A percentile compares a stretch with the other conserved stretches of the same genome.
Conservation (phyloP, 2,113 vertebrate species). For the Poeciliopsis retropinna region DNA sequence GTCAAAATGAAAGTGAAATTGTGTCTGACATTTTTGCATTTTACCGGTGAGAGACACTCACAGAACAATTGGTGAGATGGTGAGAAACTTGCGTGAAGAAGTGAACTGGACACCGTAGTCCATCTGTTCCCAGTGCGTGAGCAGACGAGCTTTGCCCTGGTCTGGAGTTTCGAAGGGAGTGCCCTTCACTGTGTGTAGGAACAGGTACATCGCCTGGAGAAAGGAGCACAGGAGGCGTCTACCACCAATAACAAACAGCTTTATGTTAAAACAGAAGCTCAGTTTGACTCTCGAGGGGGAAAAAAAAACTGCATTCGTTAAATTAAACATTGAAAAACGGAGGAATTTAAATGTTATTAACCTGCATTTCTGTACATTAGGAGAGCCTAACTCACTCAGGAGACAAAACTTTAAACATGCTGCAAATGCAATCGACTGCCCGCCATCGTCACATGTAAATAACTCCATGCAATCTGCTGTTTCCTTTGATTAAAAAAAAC, state of each 20-base stretch:
- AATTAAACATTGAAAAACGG: no score
- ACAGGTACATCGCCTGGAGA: slow-evolving; percentile 90
- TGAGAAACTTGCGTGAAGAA: slow-evolving; percentile 93
- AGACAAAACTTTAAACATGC: no score
- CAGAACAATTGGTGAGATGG: slow-evolving; percentile 91
- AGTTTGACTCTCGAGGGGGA: background rate
- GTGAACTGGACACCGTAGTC: slow-evolving; percentile 94
- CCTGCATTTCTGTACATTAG: no score
- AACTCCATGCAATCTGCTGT: no score
- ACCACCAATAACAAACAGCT: slow-evolving; percentile 1
- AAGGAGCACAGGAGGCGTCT: background rate
- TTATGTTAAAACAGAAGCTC: background rate
- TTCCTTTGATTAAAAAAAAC: no score
- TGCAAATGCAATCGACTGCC: no score
- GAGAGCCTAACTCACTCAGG: no score
- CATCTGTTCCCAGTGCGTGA: slow-evolving; percentile 97
- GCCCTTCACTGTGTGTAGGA: slow-evolving; percentile 92
- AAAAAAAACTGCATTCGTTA: no score
- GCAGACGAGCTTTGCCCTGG: slow-evolving; percentile 91
- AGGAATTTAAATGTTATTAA: background rate
- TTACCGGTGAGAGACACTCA: slow-evolving; percentile 71
- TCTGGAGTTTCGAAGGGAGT: slow-evolving; percentile 95
- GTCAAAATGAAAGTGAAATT: slow-evolving; percentile 4
- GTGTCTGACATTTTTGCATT: background rate
- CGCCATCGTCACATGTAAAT: no score